phyloP scores from a whole-genome alignment of 2,797 vertebrate genomes.

The Hylomyscus alleni region DNA sequence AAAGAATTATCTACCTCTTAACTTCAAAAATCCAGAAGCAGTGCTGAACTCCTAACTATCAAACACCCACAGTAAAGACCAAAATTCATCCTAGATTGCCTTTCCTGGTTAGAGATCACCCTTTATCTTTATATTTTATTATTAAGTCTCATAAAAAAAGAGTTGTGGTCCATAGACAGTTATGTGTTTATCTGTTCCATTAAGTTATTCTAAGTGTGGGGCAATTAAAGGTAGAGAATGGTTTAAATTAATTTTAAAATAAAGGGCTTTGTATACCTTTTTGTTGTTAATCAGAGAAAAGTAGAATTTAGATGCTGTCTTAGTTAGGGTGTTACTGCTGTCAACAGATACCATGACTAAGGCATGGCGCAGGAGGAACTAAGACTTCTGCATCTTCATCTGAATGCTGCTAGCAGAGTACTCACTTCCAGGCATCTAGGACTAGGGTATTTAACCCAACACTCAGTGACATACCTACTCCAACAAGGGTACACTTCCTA shows the following conservation, averaged over 20 bases:
- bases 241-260: conserved; percentile 54
- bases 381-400: no score
- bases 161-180: conserved; percentile 52
- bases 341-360: no score
- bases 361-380: no score
- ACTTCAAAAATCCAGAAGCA: background rate
- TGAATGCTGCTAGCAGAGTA: no score
- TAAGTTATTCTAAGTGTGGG: conserved; percentile 70
- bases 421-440: no score
- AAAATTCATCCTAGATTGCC: conserved; percentile 48
- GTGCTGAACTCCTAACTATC: background rate
- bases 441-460: no score
- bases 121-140: conserved; percentile 69
- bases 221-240: background rate
- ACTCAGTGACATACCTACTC: no score
- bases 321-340: no score
- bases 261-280: background rate
- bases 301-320: background rate
- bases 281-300: background rate
- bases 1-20: background rate
- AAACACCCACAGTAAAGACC: conserved; percentile 44
- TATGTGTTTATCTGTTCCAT: conserved; percentile 55
- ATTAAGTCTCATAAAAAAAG: conserved; percentile 22
- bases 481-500: no score
- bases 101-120: conserved; percentile 41